A percentile compares a stretch with the other conserved stretches of the same genome.
Evolutionary conservation across 2,113 vertebrate species (phyloP).

Genomic region (Hystrix brachyura): DNA sequence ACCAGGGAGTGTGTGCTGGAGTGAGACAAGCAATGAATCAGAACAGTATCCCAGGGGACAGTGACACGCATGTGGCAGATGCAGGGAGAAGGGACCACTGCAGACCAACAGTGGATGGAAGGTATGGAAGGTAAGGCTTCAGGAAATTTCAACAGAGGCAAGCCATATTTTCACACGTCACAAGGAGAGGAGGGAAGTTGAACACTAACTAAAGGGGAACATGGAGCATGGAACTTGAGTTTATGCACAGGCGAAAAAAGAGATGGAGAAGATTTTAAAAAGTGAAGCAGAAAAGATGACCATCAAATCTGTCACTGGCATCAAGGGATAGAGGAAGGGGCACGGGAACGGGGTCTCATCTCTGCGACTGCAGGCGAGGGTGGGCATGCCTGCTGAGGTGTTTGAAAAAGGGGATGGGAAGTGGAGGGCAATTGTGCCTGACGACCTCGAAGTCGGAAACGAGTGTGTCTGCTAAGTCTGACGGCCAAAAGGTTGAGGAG

Average conservation of each 20-base stretch:
- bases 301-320: not conserved
- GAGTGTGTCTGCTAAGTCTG: not conserved
- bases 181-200: not conserved
- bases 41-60: not conserved
- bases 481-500: not conserved
- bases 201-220: not conserved
- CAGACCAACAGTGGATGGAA: not conserved
- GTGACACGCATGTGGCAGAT: accelerated
- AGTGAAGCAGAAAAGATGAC: not conserved
- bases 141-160: not conserved
- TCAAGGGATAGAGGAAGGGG: not conserved
- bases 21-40: not conserved
- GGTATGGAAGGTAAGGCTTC: not conserved
- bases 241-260: not conserved
- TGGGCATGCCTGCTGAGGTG: not conserved
- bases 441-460: not conserved
- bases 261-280: not conserved
- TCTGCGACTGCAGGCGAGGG: not conserved
- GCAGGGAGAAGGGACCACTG: too few species aligned
- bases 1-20: not conserved
- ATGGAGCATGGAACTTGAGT: not conserved
- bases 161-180: not conserved
- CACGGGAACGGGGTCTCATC: too few species aligned
- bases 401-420: not conserved
- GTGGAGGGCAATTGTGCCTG: not conserved